These are phyloP conservation scores for Poeciliopsis gracilis DNA, from an alignment of 2,797 vertebrate species.

Conservation along the genomic window DNA sequence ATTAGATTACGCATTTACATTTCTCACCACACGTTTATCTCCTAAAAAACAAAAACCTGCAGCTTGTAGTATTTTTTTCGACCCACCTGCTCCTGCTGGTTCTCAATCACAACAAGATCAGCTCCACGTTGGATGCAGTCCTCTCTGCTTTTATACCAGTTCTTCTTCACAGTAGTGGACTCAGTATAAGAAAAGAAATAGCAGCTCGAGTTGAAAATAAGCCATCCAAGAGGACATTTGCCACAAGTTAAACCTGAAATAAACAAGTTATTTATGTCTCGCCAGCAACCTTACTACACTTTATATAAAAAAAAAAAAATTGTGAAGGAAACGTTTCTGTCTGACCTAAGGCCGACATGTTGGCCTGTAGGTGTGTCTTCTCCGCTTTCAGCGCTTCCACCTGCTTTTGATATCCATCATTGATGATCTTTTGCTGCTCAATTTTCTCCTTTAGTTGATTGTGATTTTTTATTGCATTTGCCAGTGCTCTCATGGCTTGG, in stretches of 20 bases:
- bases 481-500: conserved; percentile 18
- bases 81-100: conserved; percentile 60
- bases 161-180: background rate
- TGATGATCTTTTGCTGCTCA: conserved; percentile 19
- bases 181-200: conserved; percentile 62
- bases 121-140: conserved; percentile 45
- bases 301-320: background rate
- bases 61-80: background rate
- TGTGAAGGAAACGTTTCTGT: background rate
- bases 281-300: background rate
- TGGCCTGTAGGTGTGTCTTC: conserved; percentile 27
- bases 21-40: background rate
- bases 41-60: background rate
- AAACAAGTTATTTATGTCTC: conserved; percentile 14
- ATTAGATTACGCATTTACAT: background rate
- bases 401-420: conserved; percentile 30
- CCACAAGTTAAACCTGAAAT: conserved; percentile 55
- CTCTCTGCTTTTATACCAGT: conserved; percentile 48
- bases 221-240: conserved; percentile 52
- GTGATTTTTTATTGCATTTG: conserved; percentile 13
- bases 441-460: conserved; percentile 11
- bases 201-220: conserved; percentile 51
- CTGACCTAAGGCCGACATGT: conserved; percentile 46
- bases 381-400: conserved; percentile 28
- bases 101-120: conserved; percentile 56